Evolutionary conservation across 2,797 vertebrate species (phyloP).

Genomic region (Tauraco hartlaubi): DNA sequence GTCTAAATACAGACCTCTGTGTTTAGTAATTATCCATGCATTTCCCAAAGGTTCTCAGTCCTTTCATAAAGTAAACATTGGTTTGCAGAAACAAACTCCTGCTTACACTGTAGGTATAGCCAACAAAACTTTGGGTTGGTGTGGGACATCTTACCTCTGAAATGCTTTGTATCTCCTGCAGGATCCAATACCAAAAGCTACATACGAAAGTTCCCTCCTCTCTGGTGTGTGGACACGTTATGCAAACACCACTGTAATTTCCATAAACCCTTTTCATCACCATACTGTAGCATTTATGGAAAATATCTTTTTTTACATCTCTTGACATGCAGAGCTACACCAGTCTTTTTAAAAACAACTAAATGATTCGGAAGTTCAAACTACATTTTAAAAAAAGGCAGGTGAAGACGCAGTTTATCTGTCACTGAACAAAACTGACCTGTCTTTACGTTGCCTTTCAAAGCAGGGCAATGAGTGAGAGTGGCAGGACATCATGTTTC

Average conservation of each 20-base stretch:
- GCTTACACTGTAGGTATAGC: background rate
- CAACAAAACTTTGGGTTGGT: background rate
- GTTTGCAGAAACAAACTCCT: background rate
- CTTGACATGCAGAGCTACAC: background rate
- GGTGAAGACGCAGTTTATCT: background rate
- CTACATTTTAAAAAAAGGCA: background rate
- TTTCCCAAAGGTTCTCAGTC: conserved; percentile 1
- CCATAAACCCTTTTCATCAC: background rate
- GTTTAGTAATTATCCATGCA: conserved; percentile 18
- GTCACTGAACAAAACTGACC: background rate
- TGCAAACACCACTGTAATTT: background rate
- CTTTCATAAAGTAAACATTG: background rate
- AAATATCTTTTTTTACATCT: background rate
- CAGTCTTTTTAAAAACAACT: background rate
- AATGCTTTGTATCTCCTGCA: background rate
- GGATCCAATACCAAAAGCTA: background rate
- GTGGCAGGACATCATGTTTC: background rate
- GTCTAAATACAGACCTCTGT: conserved; percentile 24
- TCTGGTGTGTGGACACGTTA: background rate
- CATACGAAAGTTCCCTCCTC: background rate
- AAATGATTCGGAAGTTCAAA: background rate
- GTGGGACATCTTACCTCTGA: background rate
- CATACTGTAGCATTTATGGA: background rate
- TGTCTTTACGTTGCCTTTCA: background rate
- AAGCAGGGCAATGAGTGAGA: background rate